phyloP scores from a whole-genome alignment of 2,888 invertebrate genomes.

The Cantharis rustica region DNA sequence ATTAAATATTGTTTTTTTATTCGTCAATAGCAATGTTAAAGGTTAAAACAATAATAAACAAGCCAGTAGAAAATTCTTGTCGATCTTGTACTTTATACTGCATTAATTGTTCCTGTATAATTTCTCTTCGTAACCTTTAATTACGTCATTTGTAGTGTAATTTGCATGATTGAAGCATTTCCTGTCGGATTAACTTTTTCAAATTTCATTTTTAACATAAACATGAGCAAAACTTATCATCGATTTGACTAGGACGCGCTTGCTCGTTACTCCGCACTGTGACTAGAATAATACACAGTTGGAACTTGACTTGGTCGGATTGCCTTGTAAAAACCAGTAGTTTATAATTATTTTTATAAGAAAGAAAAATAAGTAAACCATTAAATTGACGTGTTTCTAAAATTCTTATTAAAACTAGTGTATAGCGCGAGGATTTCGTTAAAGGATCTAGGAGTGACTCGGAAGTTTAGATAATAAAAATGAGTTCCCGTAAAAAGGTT shows the following conservation, averaged over 20 bases:
- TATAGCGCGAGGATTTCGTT: background rate
- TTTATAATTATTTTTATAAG: background rate
- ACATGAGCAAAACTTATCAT: constrained; percentile 9
- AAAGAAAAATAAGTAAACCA: background rate
- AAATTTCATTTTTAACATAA: background rate
- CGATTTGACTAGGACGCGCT: constrained; percentile 31
- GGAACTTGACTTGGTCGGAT: constrained; percentile 34
- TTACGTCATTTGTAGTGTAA: background rate
- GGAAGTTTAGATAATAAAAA: constrained; percentile 25
- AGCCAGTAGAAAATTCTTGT: background rate
- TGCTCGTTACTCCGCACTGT: constrained; percentile 20
- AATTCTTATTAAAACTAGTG: background rate
- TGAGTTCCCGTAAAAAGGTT: constrained; percentile 44
- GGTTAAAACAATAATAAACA: background rate
- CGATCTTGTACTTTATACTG: background rate
- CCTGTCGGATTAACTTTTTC: background rate
- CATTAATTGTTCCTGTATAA: background rate
- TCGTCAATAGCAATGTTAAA: background rate
- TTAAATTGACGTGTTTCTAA: background rate
- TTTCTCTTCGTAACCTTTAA: background rate
- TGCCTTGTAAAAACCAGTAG: constrained; percentile 1
- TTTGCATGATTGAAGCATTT: background rate
- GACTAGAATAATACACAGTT: constrained; percentile 6
- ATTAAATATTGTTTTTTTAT: background rate
- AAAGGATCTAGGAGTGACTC: background rate